Evolutionary conservation across 2,113 vertebrate genomes (phyloP).

Genomic region (Chrysochloris asiatica): DNA sequence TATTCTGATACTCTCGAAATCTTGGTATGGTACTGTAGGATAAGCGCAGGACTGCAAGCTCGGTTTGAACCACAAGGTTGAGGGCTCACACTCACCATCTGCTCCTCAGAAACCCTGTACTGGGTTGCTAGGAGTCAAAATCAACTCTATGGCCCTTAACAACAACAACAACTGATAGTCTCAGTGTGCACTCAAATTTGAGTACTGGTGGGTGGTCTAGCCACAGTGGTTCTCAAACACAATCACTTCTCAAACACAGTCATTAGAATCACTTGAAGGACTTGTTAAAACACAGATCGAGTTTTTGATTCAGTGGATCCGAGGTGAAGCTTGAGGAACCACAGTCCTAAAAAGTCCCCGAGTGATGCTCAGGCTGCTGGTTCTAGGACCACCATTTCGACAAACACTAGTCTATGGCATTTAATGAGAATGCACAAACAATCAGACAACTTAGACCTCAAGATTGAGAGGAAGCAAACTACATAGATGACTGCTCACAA

Average conservation of each 20-base stretch:
- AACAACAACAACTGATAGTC: too few relatives aligned
- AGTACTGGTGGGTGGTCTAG: background rate
- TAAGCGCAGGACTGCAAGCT: too few relatives aligned
- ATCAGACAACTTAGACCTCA: background rate
- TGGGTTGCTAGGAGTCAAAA: too few relatives aligned
- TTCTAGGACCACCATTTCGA: background rate
- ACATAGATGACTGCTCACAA: background rate
- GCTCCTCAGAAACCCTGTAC: too few relatives aligned
- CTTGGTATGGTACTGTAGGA: too few relatives aligned
- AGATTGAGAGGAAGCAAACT: slow-evolving; percentile 4
- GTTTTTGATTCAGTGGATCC: background rate
- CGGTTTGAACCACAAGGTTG: too few relatives aligned
- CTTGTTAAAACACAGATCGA: background rate
- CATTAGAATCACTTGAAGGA: background rate
- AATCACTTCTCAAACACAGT: too few relatives aligned
- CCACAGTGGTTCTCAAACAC: background rate
- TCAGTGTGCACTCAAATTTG: background rate
- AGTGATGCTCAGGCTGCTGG: background rate
- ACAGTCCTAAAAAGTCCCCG: background rate
- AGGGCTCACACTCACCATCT: too few relatives aligned
- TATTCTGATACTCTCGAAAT: too few relatives aligned
- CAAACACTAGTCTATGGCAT: background rate
- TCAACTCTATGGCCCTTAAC: too few relatives aligned
- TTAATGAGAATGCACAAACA: background rate
- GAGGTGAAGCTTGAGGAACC: background rate